Percentiles rank a stretch among this genome's conserved stretches.
Conservation (phyloP, 2,113 vertebrate genomes). For the Coturnix japonica region DNA sequence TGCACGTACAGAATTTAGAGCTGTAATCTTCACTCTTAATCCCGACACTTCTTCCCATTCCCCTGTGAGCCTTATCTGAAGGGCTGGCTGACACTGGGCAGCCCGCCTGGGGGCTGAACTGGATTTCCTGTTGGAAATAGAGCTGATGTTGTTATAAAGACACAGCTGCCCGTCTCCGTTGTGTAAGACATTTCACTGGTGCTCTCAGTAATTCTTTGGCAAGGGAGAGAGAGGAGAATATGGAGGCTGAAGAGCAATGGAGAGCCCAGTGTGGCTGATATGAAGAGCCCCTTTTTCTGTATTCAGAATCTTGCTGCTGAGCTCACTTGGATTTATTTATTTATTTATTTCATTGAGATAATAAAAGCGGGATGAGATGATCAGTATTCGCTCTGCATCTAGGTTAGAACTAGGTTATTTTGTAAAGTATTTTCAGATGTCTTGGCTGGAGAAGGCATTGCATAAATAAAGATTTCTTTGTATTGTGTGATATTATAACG, state of each 20-base stretch:
- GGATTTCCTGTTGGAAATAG: neutral
- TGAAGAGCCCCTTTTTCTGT: neutral
- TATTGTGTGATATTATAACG: constrained; percentile 13
- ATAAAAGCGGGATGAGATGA: constrained; percentile 49
- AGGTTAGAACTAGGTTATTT: constrained; percentile 58
- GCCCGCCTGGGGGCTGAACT: neutral
- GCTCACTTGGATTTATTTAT: constrained; percentile 36
- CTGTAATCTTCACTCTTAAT: neutral
- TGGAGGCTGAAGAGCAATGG: neutral
- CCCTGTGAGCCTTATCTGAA: neutral
- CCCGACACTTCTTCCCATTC: neutral
- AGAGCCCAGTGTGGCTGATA: neutral
- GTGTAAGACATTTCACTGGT: constrained; percentile 21
- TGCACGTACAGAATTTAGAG: neutral
- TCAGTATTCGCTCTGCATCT: constrained; percentile 58
- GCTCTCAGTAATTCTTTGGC: constrained; percentile 46
- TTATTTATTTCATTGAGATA: constrained; percentile 23
- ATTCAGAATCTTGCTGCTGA: neutral
- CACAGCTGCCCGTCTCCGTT: neutral
- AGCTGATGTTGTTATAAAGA: neutral
- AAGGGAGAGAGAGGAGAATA: neutral
- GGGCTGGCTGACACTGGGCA: constrained; percentile 32
- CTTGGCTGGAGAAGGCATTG: constrained; percentile 36
- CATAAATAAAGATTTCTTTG: constrained; percentile 55
- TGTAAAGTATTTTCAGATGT: constrained; percentile 52